Conservation (phyloP, 2,888 invertebrate species). For the Diadromus collaris region DNA sequence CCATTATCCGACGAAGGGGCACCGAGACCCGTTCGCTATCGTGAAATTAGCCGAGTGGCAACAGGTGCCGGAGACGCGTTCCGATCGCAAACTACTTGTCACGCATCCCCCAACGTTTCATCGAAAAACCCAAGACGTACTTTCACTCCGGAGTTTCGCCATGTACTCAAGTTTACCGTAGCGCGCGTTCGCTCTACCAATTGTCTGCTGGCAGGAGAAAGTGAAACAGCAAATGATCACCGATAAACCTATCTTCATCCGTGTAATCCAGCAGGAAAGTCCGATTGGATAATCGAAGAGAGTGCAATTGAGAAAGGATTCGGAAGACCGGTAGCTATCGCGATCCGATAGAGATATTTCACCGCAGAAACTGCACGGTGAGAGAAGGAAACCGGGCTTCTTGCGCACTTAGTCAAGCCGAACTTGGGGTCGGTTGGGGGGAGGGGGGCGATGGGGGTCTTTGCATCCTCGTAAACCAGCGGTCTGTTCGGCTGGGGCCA, state of each 20-base stretch:
- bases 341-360: constrained; percentile 57
- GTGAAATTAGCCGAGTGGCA: constrained; percentile 54
- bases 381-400: background rate
- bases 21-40: constrained; percentile 35
- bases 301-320: constrained; percentile 51
- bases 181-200: background rate
- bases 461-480: constrained; percentile 32
- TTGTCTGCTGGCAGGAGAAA: background rate
- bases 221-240: constrained; percentile 15
- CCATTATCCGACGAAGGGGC: constrained; percentile 37
- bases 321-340: constrained; percentile 35
- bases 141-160: background rate
- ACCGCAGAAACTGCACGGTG: constrained; percentile 23
- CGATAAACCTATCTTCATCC: constrained; percentile 24
- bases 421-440: background rate
- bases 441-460: too few relatives aligned
- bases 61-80: constrained; percentile 47
- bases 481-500: constrained; percentile 1
- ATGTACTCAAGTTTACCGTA: background rate
- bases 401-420: constrained; percentile 28
- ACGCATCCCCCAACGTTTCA: constrained; percentile 16
- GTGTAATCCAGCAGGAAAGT: constrained; percentile 29
- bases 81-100: constrained; percentile 15
- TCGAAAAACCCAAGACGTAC: background rate
- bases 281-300: constrained; percentile 31